Base-by-base conservation (phyloP, 2,113 vertebrate genomes). In the Narcine bancroftii region DNA sequence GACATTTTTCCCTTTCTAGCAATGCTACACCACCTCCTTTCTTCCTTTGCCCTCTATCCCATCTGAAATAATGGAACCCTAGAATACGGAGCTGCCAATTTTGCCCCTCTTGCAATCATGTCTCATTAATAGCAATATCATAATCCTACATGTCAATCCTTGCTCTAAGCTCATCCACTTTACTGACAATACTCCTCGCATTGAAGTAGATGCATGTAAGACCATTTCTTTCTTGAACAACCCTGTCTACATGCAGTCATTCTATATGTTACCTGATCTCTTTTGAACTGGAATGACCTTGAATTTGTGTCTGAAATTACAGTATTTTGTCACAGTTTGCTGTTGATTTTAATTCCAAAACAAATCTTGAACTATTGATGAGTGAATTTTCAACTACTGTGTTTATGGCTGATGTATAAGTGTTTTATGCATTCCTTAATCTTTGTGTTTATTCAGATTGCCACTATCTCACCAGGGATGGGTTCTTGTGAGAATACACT, bases 401-500 rank as follows among this genome's bases (percentile, higher is more conserved):
- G 10, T 39, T 75, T 17, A 60, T 36, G n/a, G 53, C 2, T 63
- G 81, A 36, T 87, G n/a, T 36, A 39, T 36, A 36, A n/a, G 17
- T n/a, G 56, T 60, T 63, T 36, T 87, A n/a, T 91, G 89, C 24
- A 69, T 45, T 29, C 26, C 66, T 69, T 42, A 47, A 91, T 42
- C 63, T 91, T 87, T 87, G 33, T 60, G 36, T 91, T 39, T 60
- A 33, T 91, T 91, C 6, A 99, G 98, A 99, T 99, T 0, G 98
- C 98, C 53, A 99, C 99, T 66, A 98, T 99, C 95, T 99, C 99
- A 94, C 98, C 99, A 7, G 99, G 99, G 77, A 99, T 99, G 97
- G 97, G 98, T 26, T 99, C 99, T 17, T 99, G 99, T 96, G 99
- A 99, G 97, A 99, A 99, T 95, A 99, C 98, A 93, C 94, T 99